A percentile compares a stretch with the other conserved stretches of the same genome.
Conservation (phyloP, 2,797 vertebrate genomes). For the Xiphorhynchus erythropygius region DNA sequence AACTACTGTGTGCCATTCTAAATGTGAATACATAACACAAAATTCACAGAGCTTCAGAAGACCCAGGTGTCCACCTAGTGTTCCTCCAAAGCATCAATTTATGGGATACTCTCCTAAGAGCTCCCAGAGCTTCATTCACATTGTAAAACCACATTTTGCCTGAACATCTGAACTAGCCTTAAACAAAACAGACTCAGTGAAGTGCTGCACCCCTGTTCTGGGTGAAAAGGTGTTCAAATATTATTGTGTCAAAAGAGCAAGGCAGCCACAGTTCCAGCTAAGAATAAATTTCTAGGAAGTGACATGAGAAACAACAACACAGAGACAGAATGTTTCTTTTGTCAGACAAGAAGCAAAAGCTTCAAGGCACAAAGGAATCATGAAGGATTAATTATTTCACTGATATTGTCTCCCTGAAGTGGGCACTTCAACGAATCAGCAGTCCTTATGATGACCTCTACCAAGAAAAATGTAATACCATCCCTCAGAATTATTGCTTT, state of each 20-base stretch:
- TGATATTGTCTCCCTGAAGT: background rate
- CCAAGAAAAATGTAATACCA: background rate
- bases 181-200: background rate
- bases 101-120: background rate
- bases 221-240: background rate
- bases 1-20: background rate
- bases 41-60: conserved; percentile 26
- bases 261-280: background rate
- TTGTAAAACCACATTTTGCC: background rate
- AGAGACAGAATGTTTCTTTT: background rate
- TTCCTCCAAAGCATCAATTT: conserved; percentile 9
- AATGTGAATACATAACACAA: background rate
- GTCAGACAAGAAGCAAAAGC: background rate
- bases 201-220: background rate
- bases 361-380: background rate
- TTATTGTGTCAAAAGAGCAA: background rate
- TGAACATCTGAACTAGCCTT: background rate
- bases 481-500: background rate
- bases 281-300: background rate
- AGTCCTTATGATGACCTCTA: background rate
- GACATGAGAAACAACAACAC: background rate
- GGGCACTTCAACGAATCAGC: background rate
- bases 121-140: background rate
- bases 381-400: background rate
- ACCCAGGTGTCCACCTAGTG: conserved; percentile 50